Evolutionary conservation across 1,140 invertebrate genomes (phyloP).

Genomic region (Ctenoplectra terminalis): DNA sequence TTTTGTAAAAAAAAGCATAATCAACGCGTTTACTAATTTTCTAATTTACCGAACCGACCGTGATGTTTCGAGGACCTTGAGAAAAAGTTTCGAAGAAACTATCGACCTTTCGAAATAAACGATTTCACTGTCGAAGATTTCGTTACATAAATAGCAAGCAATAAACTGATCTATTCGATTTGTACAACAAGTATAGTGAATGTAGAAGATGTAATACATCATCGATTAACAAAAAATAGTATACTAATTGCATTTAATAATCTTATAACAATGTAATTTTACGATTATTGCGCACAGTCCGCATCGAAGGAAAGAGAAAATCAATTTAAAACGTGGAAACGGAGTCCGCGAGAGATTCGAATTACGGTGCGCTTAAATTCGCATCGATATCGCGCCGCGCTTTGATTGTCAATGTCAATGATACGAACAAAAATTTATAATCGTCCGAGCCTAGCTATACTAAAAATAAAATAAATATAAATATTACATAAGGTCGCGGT

Average conservation of each 20-base stretch:
- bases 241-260: too few species aligned
- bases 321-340: background rate
- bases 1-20: background rate
- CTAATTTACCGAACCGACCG: background rate
- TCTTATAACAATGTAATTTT: too few species aligned
- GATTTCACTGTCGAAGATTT: background rate
- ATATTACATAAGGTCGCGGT: conserved; percentile 37
- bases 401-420: conserved; percentile 26
- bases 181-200: too few species aligned
- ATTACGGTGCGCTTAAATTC: background rate
- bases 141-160: background rate
- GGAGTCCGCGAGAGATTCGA: background rate
- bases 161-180: too few species aligned
- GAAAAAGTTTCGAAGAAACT: background rate
- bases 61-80: too few species aligned
- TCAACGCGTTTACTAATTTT: background rate
- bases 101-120: background rate
- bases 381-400: too few species aligned
- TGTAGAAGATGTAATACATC: too few species aligned
- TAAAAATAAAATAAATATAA: conserved; percentile 43
- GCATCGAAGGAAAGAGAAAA: background rate
- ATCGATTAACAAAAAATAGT: too few species aligned
- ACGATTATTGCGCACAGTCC: background rate
- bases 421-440: background rate
- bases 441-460: background rate